These are phyloP conservation scores for Pseudomugil gertrudae DNA, from an alignment of 2,797 vertebrate species.

Conservation along the genomic window DNA sequence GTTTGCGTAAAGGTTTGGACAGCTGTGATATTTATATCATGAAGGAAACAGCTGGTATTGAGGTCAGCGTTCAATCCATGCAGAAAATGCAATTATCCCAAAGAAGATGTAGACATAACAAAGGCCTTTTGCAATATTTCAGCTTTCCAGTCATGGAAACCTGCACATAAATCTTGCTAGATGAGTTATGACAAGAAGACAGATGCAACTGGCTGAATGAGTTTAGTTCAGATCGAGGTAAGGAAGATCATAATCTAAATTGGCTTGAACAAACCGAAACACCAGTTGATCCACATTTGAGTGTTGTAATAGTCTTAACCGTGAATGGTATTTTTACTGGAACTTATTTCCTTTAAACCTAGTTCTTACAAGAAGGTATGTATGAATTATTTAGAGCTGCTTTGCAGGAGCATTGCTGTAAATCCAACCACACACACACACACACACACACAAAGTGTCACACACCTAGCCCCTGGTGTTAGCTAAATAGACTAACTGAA, in stretches of 20 bases:
- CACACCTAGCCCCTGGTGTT: not conserved
- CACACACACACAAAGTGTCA: conserved; percentile 1
- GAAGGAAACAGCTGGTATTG: conserved; percentile 5
- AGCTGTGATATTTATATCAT: conserved; percentile 15
- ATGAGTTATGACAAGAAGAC: not conserved
- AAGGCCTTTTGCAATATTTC: not conserved
- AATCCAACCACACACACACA: not conserved
- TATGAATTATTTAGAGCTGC: not conserved
- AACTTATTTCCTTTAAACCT: not conserved
- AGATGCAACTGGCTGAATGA: not conserved
- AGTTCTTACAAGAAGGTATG: not conserved
- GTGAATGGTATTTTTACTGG: not conserved
- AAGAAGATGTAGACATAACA: not conserved
- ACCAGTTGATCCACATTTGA: not conserved
- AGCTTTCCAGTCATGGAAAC: not conserved
- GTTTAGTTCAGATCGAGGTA: not conserved
- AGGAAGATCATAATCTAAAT: not conserved
- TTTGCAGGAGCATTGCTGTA: not conserved
- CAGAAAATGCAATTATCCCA: conserved; percentile 4
- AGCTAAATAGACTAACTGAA: conserved; percentile 12
- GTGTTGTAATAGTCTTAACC: not conserved
- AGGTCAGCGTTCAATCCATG: not conserved
- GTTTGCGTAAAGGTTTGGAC: not conserved
- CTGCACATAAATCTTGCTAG: not conserved
- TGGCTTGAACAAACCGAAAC: not conserved